Evolutionary conservation across 2,113 vertebrate species (phyloP).

Genomic region (Myxocyprinus asiaticus): DNA sequence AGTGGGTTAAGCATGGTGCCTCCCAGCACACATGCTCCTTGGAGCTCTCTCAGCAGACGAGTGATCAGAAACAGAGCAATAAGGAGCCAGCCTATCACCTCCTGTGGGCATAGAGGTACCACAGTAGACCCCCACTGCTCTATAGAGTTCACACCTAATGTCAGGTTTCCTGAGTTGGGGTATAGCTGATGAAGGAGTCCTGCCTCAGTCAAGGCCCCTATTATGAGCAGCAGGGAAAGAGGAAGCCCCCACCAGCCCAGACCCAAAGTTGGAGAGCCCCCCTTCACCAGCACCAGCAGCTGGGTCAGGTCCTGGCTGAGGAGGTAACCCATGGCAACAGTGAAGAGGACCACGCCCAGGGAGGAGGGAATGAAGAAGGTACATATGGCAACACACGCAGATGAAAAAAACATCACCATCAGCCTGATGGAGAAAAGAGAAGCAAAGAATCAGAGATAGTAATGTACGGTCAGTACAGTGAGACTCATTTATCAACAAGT

Average conservation of each 20-base stretch:
- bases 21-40: constrained; percentile 86
- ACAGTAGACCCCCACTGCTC: constrained; percentile 2
- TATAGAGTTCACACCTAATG: not conserved
- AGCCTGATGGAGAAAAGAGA: constrained; percentile 76
- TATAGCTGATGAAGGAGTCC: constrained; percentile 84
- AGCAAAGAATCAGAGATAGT: not conserved
- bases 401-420: constrained; percentile 87
- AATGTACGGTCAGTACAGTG: too few relatives aligned
- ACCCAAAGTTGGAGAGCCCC: constrained; percentile 63
- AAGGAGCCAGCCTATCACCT: constrained; percentile 81
- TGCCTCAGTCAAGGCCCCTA: constrained; percentile 80
- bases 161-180: constrained; percentile 28
- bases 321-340: constrained; percentile 88
- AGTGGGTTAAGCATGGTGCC: constrained; percentile 91
- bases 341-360: constrained; percentile 88
- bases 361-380: constrained; percentile 92
- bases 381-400: constrained; percentile 79
- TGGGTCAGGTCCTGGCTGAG: constrained; percentile 91
- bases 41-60: constrained; percentile 88
- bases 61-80: constrained; percentile 78
- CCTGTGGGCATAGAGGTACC: constrained; percentile 69
- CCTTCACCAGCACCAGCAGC: constrained; percentile 73
- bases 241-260: constrained; percentile 80
- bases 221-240: constrained; percentile 77
- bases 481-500: too few relatives aligned